Evolutionary conservation across 2,113 vertebrate species (phyloP).

Genomic region (Phaethornis superciliosus): DNA sequence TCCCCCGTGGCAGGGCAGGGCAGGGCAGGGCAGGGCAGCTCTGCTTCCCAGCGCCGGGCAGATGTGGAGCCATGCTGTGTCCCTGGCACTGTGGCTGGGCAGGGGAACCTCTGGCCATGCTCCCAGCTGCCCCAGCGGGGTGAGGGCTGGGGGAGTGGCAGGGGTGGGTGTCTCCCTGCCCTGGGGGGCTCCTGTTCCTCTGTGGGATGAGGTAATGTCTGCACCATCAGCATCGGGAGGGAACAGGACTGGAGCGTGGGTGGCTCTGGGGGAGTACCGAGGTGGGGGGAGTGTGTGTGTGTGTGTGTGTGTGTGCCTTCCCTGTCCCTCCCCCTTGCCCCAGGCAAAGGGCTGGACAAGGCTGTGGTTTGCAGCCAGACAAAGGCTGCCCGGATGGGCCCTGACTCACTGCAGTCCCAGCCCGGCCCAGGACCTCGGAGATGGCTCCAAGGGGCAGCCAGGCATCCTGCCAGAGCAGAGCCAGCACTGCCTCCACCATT

Average conservation of each 20-base stretch:
- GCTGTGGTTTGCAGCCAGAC: slow-evolving; percentile 16
- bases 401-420: slow-evolving; percentile 22
- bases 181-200: not conserved
- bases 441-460: not conserved
- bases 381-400: not conserved
- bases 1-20: not conserved
- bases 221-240: not conserved
- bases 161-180: slow-evolving; percentile 10
- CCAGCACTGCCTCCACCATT: accelerated
- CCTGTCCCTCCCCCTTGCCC: not conserved
- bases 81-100: not conserved
- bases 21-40: not conserved
- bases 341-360: not conserved
- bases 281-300: not conserved
- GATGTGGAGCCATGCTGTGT: accelerated
- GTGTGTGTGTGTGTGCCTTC: no score
- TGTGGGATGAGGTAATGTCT: slow-evolving; percentile 69
- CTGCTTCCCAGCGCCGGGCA: accelerated
- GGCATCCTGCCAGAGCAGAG: not conserved
- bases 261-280: no score
- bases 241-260: not conserved
- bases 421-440: accelerated
- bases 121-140: not conserved
- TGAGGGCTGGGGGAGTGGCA: not conserved
- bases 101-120: not conserved